These are phyloP conservation scores for Hestina assimilis DNA, from an alignment of 1,140 invertebrate species.

Conservation along the genomic window DNA sequence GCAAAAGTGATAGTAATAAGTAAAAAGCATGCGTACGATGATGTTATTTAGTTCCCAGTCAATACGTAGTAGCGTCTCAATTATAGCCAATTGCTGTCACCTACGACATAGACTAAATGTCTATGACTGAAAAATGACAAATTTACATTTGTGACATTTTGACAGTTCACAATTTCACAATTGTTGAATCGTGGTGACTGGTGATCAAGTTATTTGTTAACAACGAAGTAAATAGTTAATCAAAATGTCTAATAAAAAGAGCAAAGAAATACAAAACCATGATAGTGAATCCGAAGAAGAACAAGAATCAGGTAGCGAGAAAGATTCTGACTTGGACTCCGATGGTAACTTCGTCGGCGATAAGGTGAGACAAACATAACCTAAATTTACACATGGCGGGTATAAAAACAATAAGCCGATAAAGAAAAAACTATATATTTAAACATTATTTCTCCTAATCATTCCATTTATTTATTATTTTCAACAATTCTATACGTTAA, in stretches of 20 bases:
- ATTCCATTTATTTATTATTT: no score
- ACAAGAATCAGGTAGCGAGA: constrained; percentile 59
- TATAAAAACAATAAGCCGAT: constrained; percentile 9
- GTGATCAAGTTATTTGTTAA: neutral
- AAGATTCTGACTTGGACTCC: constrained; percentile 64
- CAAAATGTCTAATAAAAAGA: constrained; percentile 68
- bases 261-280: constrained; percentile 51
- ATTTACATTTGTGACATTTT: neutral
- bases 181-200: neutral
- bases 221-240: neutral
- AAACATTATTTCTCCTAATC: neutral
- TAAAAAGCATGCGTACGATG: no score
- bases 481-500: no score
- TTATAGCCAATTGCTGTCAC: no score
- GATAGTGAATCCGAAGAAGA: constrained; percentile 65
- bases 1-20: no score
- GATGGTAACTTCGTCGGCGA: constrained; percentile 64
- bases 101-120: no score
- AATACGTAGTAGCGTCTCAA: no score
- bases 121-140: no score
- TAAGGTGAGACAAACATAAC: constrained; percentile 57
- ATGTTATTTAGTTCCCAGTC: no score
- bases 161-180: neutral
- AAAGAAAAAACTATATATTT: neutral
- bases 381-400: constrained; percentile 55